These are phyloP conservation scores for Macrobrachium nipponense DNA, from an alignment of 1,140 invertebrate species.

Conservation along the genomic window DNA sequence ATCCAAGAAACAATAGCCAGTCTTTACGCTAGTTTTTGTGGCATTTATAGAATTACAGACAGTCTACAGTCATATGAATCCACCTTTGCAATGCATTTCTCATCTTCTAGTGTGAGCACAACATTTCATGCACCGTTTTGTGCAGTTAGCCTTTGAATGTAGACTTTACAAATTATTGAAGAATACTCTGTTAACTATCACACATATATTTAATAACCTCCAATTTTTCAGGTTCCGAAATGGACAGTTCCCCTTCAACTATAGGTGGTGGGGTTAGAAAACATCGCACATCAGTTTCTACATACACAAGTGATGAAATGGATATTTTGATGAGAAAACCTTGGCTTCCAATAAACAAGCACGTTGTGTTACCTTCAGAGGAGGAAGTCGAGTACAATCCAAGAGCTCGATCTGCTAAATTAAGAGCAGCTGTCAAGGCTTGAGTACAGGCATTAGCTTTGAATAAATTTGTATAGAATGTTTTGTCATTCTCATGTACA, in stretches of 20 bases:
- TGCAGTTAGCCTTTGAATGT: no score
- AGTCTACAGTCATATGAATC: no score
- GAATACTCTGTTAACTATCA: no score
- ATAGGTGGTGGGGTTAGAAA: slow-evolving; percentile 40
- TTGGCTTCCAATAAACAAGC: slow-evolving; percentile 85
- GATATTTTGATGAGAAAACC: slow-evolving; percentile 68
- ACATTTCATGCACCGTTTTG: no score
- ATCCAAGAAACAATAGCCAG: no score
- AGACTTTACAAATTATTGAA: no score
- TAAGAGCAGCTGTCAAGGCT: slow-evolving; percentile 77
- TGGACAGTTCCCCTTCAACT: slow-evolving; percentile 24
- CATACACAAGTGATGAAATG: slow-evolving; percentile 22
- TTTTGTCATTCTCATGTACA: no score
- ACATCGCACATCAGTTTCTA: slow-evolving; percentile 42
- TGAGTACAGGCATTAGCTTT: background rate
- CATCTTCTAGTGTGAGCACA: no score
- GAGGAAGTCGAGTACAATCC: slow-evolving; percentile 85
- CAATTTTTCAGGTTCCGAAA: slow-evolving; percentile 24
- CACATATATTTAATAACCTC: background rate
- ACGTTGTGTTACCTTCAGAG: slow-evolving; percentile 80
- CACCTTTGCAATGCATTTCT: no score
- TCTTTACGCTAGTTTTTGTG: no score
- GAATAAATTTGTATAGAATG: no score
- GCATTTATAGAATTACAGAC: no score
- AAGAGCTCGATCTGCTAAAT: slow-evolving; percentile 86